Conservation (phyloP, 2,888 invertebrate species). For the Lasioglossum marginatum region DNA sequence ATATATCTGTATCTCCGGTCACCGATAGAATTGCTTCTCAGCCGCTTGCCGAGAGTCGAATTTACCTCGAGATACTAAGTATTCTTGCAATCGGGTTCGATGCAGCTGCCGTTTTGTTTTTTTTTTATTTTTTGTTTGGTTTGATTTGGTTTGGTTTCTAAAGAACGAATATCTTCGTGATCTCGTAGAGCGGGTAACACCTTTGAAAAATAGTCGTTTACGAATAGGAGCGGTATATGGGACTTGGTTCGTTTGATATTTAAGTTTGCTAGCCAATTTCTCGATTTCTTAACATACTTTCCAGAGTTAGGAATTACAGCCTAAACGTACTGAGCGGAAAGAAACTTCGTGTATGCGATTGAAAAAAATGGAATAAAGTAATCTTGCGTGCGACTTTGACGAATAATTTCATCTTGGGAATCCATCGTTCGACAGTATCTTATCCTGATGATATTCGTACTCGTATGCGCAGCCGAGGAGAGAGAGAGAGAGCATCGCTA, state of each 20-base stretch:
- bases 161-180: conserved; percentile 62
- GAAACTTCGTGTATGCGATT: conserved; percentile 65
- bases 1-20: conserved; percentile 51
- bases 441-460: conserved; percentile 66
- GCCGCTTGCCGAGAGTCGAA: conserved; percentile 56
- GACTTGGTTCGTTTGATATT: conserved; percentile 32
- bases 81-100: conserved; percentile 58
- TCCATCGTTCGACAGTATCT: conserved; percentile 75
- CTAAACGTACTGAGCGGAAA: conserved; percentile 67
- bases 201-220: conserved; percentile 52
- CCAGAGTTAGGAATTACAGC: conserved; percentile 81
- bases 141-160: not conserved
- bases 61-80: conserved; percentile 62
- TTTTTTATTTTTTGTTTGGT: not conserved
- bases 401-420: conserved; percentile 79
- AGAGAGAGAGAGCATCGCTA: conserved; percentile 75
- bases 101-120: conserved; percentile 54
- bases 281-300: conserved; percentile 82
- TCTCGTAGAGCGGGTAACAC: conserved; percentile 41
- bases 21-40: conserved; percentile 58
- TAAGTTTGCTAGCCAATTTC: conserved; percentile 83
- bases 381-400: conserved; percentile 80
- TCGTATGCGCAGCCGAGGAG: conserved; percentile 71
- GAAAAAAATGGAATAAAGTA: conserved; percentile 78
- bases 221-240: conserved; percentile 32